Percentiles rank a stretch among this genome's conserved stretches.
Evolutionary conservation across 2,113 vertebrate genomes (phyloP).

Genomic region (Hydropotes inermis): DNA sequence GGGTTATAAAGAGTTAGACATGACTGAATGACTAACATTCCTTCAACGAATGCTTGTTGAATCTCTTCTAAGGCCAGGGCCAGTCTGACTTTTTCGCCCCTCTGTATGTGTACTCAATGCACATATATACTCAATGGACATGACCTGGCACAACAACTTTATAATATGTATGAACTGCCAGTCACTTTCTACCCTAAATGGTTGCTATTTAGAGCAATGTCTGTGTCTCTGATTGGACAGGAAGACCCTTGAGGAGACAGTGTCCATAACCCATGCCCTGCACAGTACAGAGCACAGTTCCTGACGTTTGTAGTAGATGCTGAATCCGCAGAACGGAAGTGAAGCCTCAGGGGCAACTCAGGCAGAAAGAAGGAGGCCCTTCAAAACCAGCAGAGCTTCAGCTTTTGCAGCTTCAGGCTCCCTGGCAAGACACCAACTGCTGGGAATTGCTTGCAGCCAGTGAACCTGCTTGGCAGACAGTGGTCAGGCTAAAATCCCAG

Average conservation of each 20-base stretch:
- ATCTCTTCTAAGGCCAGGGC: neutral
- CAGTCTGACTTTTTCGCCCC: neutral
- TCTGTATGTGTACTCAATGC: neutral
- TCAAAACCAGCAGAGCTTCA: neutral
- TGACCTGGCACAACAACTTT: neutral
- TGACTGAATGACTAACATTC: neutral
- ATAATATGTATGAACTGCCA: neutral
- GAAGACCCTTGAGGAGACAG: neutral
- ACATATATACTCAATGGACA: fast-evolving
- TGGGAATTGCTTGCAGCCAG: neutral
- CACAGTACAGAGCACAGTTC: fast-evolving
- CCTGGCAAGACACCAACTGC: neutral
- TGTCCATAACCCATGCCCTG: fast-evolving
- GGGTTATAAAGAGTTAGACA: neutral
- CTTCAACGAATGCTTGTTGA: neutral
- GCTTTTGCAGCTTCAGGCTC: neutral
- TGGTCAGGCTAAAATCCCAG: neutral
- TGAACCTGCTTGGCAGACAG: conserved; percentile 8
- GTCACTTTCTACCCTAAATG: neutral
- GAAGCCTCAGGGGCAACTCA: neutral
- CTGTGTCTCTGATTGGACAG: neutral
- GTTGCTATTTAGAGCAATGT: neutral
- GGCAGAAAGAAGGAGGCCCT: neutral
- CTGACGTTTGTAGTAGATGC: neutral
- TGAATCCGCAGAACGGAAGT: neutral